Percentiles rank a stretch among this genome's conserved stretches.
Conservation (phyloP, 2,113 vertebrate genomes). For the Prietella phreatophila region DNA sequence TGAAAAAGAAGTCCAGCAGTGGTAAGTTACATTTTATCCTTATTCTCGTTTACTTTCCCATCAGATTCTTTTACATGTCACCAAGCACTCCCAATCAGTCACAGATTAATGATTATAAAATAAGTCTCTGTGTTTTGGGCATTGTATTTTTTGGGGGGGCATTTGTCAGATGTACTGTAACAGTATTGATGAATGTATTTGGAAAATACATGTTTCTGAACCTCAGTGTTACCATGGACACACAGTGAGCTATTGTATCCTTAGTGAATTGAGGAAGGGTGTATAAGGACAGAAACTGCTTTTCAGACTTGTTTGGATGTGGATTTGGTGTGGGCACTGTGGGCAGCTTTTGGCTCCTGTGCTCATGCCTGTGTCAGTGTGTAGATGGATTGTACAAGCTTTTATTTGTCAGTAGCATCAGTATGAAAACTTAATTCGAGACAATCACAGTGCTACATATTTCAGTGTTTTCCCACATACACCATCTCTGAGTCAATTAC, state of each 20-base stretch:
- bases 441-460: not conserved
- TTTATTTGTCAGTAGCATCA: not conserved
- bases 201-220: slow-evolving; percentile 17
- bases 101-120: not conserved
- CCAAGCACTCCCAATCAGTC: not conserved
- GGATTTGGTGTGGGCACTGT: not conserved
- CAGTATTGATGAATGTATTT: not conserved
- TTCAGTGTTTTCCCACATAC: not conserved
- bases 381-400: not conserved
- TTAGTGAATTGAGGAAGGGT: not conserved
- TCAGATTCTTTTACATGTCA: not conserved
- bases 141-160: too few relatives aligned
- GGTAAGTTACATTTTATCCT: slow-evolving; percentile 44
- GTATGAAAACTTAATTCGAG: not conserved
- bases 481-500: not conserved
- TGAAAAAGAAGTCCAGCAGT: slow-evolving; percentile 59
- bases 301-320: not conserved
- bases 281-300: not conserved
- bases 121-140: not conserved
- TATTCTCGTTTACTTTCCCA: not conserved
- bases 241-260: slow-evolving; percentile 22
- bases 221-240: slow-evolving; percentile 22
- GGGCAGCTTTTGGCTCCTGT: not conserved
- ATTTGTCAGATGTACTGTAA: not conserved
- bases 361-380: not conserved